Evolutionary conservation across 2,797 vertebrate genomes (phyloP), one percentile per base, ranked within the genome.

Genomic region (Acipenser ruthenus): DNA sequence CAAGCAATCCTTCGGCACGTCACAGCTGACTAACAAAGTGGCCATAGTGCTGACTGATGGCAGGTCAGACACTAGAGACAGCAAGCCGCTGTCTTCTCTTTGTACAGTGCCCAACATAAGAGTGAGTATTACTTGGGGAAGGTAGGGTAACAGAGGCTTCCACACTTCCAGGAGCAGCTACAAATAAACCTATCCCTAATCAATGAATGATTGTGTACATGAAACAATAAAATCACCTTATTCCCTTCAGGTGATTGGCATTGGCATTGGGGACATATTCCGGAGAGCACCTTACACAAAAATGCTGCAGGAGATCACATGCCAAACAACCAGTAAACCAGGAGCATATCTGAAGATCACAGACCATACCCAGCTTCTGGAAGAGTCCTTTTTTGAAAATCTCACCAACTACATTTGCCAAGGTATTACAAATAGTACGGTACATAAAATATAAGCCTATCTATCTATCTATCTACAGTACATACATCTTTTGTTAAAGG

Each of bases 21-120:
- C 73, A 10, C 62, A 70, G 49, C 71, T 72, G 48, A 67, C 71
- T 55, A 70, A 70, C 50, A 73, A 70, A 60, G 74, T 74, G 56
- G 73, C 60, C 7, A 66, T 78, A 9, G 74, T 78, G 49, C 51
- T 78, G 52, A 78, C 77, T 2, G 74, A 76, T 23, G 77, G 77
- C 10, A 71, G 70, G 65, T 76, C 69, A 10, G 77, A 78, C 62
- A 64, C 71, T 12, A 37, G 71, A 49, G 77, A 78, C 64, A 12
- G 61, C 13, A 78, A 78, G 49, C 71, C 74, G 2, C 69, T 78
- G 49, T 63, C 72, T 51, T 76, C 77, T 0, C 69, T 78, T 49
- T 78, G 77, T 67, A 69, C 63, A 55, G 15, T 76, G 50, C 70
- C 74, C 55, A 75, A 72, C 61, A 70, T 68, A 49, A 73, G 64